These are phyloP conservation scores for Enteromius paludinosus DNA, from an alignment of 2,797 vertebrate genomes.

Conservation along the genomic window DNA sequence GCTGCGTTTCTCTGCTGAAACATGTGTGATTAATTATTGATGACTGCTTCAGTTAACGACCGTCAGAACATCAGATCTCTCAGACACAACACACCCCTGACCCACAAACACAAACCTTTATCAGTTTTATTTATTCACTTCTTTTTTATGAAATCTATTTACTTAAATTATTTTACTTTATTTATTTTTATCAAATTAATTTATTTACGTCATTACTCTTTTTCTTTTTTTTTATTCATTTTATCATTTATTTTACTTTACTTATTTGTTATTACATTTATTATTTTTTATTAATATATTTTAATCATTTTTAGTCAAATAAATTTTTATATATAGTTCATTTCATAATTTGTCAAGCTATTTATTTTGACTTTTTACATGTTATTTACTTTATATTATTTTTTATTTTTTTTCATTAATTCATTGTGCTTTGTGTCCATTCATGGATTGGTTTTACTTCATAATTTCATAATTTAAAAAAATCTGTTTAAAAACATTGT, in stretches of 20 bases:
- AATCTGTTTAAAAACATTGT: too few relatives aligned
- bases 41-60: constrained; percentile 11
- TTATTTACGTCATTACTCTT: neutral
- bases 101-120: neutral
- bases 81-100: neutral
- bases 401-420: too few relatives aligned
- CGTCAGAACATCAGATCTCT: neutral
- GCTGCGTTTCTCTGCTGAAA: neutral
- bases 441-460: too few relatives aligned
- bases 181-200: neutral
- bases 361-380: too few relatives aligned
- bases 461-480: too few relatives aligned
- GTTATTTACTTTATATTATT: too few relatives aligned
- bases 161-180: neutral
- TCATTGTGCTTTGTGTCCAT: too few relatives aligned
- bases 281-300: neutral
- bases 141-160: neutral
- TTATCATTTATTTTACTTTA: neutral
- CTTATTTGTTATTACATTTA: neutral
- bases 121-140: neutral
- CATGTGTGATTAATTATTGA: constrained; percentile 5
- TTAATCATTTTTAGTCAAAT: neutral
- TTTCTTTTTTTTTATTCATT: neutral
- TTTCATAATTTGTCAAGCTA: neutral
- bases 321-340: neutral